A percentile compares a stretch with the other conserved stretches of the same genome.
phyloP scores from a whole-genome alignment of 2,113 vertebrate genomes.

The Brevimyrus niger region DNA sequence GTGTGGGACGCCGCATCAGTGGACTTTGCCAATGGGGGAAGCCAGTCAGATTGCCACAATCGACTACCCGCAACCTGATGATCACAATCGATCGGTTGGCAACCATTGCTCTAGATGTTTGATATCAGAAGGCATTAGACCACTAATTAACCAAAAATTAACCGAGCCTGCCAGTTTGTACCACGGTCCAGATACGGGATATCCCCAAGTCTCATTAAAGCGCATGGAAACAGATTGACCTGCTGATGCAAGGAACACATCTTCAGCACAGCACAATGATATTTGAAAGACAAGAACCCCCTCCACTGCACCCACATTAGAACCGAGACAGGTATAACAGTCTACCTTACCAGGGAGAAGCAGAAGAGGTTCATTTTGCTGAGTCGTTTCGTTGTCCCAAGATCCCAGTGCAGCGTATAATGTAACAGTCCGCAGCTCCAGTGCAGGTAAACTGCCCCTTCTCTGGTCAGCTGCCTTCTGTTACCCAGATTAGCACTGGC shows the following conservation, averaged over 20 bases:
- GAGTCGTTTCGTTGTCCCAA: constrained; percentile 18
- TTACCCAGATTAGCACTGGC: constrained; percentile 78
- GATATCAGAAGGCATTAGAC: not conserved
- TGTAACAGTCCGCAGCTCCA: constrained; percentile 32
- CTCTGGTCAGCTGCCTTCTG: constrained; percentile 65
- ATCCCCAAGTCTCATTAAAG: not conserved
- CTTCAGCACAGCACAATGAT: not conserved
- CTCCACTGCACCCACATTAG: not conserved
- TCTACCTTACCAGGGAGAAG: constrained; percentile 84
- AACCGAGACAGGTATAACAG: not conserved
- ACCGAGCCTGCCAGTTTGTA: not conserved
- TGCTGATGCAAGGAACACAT: not conserved
- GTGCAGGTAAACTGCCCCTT: constrained; percentile 44
- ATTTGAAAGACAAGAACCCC: not conserved
- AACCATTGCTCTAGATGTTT: not conserved
- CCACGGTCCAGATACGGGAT: not conserved
- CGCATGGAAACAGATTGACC: not conserved
- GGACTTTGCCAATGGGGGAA: not conserved
- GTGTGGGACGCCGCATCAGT: not conserved
- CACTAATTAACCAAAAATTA: not conserved
- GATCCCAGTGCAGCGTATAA: constrained; percentile 15
- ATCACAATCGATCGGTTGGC: not conserved
- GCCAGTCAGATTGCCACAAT: not conserved
- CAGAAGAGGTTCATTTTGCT: constrained; percentile 90
- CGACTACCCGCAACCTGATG: not conserved